Evolutionary conservation across 1,140 invertebrate genomes (phyloP).

Genomic region (Trichonephila clavipes): DNA sequence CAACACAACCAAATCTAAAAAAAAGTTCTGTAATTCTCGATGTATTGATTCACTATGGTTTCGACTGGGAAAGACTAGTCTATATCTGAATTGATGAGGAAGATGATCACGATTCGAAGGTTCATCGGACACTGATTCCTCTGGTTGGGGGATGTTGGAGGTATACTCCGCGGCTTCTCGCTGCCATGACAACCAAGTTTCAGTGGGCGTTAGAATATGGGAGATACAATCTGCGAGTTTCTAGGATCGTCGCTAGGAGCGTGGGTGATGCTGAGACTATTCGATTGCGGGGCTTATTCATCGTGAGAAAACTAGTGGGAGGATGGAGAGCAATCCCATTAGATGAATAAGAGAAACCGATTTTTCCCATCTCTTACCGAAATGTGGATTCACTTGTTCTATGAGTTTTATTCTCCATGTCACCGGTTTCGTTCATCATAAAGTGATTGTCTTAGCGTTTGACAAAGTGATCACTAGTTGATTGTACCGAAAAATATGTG

Average conservation of each 20-base stretch:
- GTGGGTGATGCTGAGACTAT: neutral
- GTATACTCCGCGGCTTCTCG: slow-evolving; percentile 51
- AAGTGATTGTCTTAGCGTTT: too few species aligned
- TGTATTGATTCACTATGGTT: too few species aligned
- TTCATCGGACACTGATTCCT: slow-evolving; percentile 59
- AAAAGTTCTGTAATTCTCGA: too few species aligned
- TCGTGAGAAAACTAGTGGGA: neutral
- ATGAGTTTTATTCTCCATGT: too few species aligned
- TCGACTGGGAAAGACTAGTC: too few species aligned
- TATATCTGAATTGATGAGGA: neutral
- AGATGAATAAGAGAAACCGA: neutral
- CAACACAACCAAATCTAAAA: too few species aligned
- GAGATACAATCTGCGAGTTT: neutral
- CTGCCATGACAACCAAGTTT: slow-evolving; percentile 52
- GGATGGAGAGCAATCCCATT: neutral
- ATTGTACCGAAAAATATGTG: too few species aligned
- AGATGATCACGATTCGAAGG: slow-evolving; percentile 5
- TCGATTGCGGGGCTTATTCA: slow-evolving; percentile 8
- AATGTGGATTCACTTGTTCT: neutral
- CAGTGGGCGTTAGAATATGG: slow-evolving; percentile 54
- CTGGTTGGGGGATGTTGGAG: neutral
- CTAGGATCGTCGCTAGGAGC: slow-evolving; percentile 31
- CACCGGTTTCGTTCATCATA: too few species aligned
- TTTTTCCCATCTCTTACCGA: neutral
- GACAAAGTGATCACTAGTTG: too few species aligned